phyloP scores from a whole-genome alignment of 2,888 invertebrate genomes.

The Leucoma salicis region DNA sequence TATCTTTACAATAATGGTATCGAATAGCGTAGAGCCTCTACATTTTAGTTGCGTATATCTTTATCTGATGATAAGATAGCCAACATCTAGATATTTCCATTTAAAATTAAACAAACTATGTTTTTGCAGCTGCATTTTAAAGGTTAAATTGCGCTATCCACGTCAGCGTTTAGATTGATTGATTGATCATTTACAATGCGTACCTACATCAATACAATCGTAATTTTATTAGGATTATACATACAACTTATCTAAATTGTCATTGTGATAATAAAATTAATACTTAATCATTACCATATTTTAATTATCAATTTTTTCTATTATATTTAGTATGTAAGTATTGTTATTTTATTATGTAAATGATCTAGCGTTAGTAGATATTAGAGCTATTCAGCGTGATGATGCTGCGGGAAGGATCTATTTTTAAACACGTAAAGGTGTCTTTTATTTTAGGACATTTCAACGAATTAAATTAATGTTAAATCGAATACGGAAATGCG shows the following conservation, averaged over 20 bases:
- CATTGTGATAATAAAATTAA: no score
- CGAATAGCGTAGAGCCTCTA: background rate
- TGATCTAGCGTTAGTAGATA: constrained; percentile 6
- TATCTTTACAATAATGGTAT: background rate
- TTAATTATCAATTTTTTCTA: no score
- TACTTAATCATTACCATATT: no score
- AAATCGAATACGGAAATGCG: constrained; percentile 50
- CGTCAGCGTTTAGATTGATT: constrained; percentile 28
- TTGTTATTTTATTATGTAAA: no score
- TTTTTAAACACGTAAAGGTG: constrained; percentile 66
- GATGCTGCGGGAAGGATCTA: constrained; percentile 62
- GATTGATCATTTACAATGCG: constrained; percentile 7
- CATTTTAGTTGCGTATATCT: background rate
- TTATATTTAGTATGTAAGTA: no score
- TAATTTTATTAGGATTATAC: no score
- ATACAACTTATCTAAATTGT: no score
- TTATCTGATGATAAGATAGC: no score
- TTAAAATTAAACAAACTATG: no score
- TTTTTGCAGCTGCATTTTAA: background rate
- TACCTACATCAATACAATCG: no score
- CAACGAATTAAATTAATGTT: constrained; percentile 34
- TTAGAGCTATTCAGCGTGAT: constrained; percentile 29
- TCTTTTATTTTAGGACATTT: constrained; percentile 68
- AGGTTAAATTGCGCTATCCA: constrained; percentile 8
- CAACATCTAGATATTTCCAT: no score